Conservation (phyloP, 2,888 invertebrate species). For the Microdon myrmicae region DNA sequence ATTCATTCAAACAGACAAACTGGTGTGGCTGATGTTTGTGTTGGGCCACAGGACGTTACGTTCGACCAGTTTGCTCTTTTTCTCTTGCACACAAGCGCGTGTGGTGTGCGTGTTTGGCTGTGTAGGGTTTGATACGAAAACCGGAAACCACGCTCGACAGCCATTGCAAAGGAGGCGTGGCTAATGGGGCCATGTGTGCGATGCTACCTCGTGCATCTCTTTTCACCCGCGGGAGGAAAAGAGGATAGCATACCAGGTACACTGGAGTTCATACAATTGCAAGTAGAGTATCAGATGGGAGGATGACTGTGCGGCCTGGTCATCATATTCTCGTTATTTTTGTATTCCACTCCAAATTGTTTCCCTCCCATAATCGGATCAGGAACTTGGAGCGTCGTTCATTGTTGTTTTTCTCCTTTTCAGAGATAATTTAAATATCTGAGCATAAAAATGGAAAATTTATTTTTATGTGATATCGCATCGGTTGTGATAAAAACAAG, state of each 20-base stretch:
- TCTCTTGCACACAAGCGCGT: not conserved
- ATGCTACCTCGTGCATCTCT: constrained; percentile 16
- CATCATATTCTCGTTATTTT: constrained; percentile 29
- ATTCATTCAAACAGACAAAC: constrained; percentile 33
- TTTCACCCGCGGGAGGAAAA: constrained; percentile 17
- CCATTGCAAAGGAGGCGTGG: constrained; percentile 48
- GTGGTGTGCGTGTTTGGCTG: too few species aligned
- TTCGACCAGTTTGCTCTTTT: not conserved
- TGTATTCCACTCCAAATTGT: constrained; percentile 44
- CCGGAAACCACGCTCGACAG: constrained; percentile 30
- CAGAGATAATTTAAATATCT: constrained; percentile 39
- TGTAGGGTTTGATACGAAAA: constrained; percentile 4
- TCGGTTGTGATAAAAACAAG: constrained; percentile 15
- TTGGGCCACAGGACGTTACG: constrained; percentile 2
- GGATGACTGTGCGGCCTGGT: constrained; percentile 22
- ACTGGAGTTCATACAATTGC: not conserved
- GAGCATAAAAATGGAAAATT: constrained; percentile 48
- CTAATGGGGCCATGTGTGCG: too few species aligned
- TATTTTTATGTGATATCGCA: constrained; percentile 34
- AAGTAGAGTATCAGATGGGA: not conserved
- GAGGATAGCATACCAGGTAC: not conserved
- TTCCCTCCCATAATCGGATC: constrained; percentile 32
- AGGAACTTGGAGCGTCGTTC: constrained; percentile 9
- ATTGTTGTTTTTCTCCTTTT: not conserved
- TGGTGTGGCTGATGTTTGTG: constrained; percentile 3